A percentile compares a stretch with the other conserved stretches of the same genome.
Evolutionary conservation across 2,797 vertebrate genomes (phyloP).

Genomic region (Gymnothorax reevesii): DNA sequence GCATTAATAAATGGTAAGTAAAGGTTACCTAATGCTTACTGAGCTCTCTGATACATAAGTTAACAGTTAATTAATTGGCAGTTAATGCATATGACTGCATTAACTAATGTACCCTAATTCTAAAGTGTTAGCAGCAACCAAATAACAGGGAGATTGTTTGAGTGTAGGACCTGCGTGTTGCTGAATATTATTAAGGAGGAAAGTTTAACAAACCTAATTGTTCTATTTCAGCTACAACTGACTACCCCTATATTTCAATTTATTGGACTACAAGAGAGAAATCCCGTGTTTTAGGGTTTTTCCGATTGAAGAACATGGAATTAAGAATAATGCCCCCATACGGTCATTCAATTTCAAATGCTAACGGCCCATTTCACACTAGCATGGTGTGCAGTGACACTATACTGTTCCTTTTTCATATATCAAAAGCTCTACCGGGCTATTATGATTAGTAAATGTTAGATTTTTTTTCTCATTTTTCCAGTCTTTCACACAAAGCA

Average conservation of each 20-base stretch:
- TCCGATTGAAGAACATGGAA: background rate
- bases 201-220: background rate
- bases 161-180: background rate
- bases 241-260: background rate
- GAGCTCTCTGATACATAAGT: too few species aligned
- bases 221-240: background rate
- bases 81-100: too few species aligned
- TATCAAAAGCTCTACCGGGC: too few species aligned
- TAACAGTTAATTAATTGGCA: too few species aligned
- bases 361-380: background rate
- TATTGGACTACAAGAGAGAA: background rate
- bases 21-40: too few species aligned
- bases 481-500: background rate
- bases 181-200: slow-evolving; percentile 8
- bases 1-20: too few species aligned
- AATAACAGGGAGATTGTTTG: background rate
- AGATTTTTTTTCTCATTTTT: background rate
- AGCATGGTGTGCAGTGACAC: background rate
- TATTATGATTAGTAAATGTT: background rate
- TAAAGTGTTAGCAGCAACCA: too few species aligned
- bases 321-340: background rate
- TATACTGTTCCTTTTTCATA: background rate
- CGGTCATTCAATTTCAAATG: background rate
- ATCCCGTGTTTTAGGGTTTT: background rate
- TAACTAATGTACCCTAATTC: too few species aligned